Conservation (phyloP, 2,113 vertebrate genomes). For the Ardeotis arabs region DNA sequence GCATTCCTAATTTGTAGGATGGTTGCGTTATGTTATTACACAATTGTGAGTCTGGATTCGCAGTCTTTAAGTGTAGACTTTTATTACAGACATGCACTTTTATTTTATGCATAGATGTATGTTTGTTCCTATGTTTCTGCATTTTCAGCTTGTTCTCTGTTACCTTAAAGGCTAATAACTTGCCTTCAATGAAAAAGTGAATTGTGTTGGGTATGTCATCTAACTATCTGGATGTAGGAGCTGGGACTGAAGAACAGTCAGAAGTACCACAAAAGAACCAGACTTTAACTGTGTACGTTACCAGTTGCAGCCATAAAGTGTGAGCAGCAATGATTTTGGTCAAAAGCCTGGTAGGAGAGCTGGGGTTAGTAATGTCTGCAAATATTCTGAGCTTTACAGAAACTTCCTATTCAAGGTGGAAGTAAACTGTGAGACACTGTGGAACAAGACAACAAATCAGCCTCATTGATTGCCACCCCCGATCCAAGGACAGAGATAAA, state of each 20-base stretch:
- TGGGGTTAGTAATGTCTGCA: not conserved
- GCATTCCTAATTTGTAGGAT: not conserved
- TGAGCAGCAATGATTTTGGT: not conserved
- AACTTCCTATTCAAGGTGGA: not conserved
- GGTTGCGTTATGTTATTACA: not conserved
- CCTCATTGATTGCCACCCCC: not conserved
- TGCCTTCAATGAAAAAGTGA: not conserved
- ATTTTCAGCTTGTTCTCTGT: not conserved
- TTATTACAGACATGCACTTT: not conserved
- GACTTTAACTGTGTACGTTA: rapidly evolving
- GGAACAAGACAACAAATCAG: not conserved
- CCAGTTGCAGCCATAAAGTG: not conserved
- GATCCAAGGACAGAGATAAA: not conserved
- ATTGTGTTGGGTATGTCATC: not conserved
- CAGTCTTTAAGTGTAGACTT: not conserved
- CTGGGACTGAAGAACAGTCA: not conserved
- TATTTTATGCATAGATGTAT: not conserved
- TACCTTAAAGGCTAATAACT: not conserved
- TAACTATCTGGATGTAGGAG: not conserved
- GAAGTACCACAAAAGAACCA: not conserved
- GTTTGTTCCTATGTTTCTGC: not conserved
- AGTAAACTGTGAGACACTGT: not conserved
- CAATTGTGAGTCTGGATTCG: not conserved
- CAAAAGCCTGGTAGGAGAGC: not conserved
- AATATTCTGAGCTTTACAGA: not conserved